Conservation (phyloP, 2,888 invertebrate species). For the Eulithis prunata region DNA sequence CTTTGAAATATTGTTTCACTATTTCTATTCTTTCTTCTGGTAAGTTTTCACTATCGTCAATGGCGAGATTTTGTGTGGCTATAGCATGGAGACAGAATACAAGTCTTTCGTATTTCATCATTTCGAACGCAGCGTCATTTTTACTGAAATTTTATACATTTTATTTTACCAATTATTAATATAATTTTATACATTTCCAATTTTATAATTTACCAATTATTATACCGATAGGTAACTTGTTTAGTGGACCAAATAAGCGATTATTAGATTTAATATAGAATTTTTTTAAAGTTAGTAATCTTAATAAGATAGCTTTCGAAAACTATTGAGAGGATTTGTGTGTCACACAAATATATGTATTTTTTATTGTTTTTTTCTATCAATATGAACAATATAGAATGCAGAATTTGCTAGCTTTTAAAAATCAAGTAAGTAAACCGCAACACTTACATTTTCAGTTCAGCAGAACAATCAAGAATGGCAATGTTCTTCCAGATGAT, state of each 20-base stretch:
- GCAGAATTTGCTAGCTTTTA: too few species aligned
- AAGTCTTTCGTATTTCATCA: constrained; percentile 64
- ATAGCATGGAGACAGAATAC: constrained; percentile 54
- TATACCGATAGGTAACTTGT: too few species aligned
- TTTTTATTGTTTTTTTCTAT: too few species aligned
- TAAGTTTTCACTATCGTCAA: background rate
- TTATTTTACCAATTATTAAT: too few species aligned
- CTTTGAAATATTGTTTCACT: constrained; percentile 47
- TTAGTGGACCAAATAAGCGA: too few species aligned
- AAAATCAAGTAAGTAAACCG: background rate
- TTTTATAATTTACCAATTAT: too few species aligned
- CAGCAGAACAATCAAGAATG: constrained; percentile 72
- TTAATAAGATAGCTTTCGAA: too few species aligned
- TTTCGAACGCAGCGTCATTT: constrained; percentile 65
- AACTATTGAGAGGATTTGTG: too few species aligned
- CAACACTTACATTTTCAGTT: constrained; percentile 73
- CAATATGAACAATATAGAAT: too few species aligned
- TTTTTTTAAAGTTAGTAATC: too few species aligned
- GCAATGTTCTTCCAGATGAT: constrained; percentile 86
- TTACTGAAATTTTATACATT: constrained; percentile 50
- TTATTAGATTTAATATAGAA: too few species aligned
- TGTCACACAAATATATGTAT: too few species aligned
- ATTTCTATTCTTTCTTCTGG: constrained; percentile 9
- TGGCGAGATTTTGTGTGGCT: constrained; percentile 3
- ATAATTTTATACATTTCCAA: constrained; percentile 17